Evolutionary conservation across 2,113 vertebrate species (phyloP).

Genomic region (Perca fluviatilis): DNA sequence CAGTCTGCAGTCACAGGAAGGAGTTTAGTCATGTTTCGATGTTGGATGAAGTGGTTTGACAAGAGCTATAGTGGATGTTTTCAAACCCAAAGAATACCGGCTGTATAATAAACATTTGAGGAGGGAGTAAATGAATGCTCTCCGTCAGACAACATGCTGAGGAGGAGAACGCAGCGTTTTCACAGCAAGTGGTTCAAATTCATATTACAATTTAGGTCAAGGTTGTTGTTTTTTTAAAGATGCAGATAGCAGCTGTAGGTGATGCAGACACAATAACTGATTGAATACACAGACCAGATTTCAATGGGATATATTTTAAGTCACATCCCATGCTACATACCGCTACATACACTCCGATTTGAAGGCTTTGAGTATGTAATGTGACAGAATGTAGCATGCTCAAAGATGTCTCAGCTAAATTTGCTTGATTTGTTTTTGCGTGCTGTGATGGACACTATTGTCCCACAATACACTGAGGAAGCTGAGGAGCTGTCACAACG

Average conservation of each 20-base stretch:
- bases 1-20: neutral
- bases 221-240: no score
- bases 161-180: neutral
- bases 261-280: neutral
- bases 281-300: neutral
- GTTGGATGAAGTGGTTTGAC: neutral
- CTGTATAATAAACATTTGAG: no score
- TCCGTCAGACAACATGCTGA: neutral
- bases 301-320: neutral
- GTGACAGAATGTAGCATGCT: neutral
- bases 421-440: neutral
- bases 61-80: neutral
- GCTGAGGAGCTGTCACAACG: neutral
- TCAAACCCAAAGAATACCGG: neutral
- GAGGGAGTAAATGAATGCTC: neutral
- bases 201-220: neutral
- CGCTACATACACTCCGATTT: no score
- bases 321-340: neutral
- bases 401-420: neutral
- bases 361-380: neutral
- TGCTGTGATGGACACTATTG: constrained; percentile 4
- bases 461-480: neutral
- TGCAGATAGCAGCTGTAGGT: neutral
- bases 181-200: neutral
- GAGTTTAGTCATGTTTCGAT: constrained; percentile 5